These are phyloP conservation scores for Turritopsis rubra DNA, from an alignment of 30 jellyfish, hydroid and myxozoan genomes.

Conservation along the genomic window DNA sequence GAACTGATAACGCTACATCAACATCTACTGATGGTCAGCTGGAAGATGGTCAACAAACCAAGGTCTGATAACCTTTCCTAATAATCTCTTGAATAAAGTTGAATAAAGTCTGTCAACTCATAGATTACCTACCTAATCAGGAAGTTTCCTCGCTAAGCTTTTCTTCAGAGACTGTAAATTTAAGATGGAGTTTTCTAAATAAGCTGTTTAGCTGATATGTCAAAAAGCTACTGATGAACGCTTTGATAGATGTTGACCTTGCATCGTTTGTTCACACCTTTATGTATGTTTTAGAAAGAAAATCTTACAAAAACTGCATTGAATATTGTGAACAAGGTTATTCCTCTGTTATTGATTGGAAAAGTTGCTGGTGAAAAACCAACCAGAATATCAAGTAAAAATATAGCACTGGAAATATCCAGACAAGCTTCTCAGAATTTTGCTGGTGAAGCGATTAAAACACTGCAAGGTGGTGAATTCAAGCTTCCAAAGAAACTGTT, in stretches of 20 bases:
- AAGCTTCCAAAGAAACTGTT: background rate
- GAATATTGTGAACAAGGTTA: conserved; percentile 13
- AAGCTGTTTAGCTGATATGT: too few relatives aligned
- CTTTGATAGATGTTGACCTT: too few relatives aligned
- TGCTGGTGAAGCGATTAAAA: background rate
- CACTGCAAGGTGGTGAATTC: conserved; percentile 16
- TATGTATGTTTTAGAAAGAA: background rate
- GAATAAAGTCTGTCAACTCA: too few relatives aligned
- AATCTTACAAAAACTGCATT: background rate
- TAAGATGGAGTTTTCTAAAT: too few relatives aligned
- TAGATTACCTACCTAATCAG: too few relatives aligned
- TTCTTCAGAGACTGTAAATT: too few relatives aligned
- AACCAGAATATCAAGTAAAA: conserved; percentile 11
- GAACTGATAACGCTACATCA: background rate
- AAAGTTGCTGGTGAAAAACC: conserved; percentile 35
- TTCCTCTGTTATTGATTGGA: background rate
- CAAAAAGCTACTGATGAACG: too few relatives aligned
- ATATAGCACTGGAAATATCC: conserved; percentile 24
- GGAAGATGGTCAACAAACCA: background rate
- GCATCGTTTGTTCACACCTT: background rate
- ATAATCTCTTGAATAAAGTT: too few relatives aligned
- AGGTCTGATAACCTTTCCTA: background rate
- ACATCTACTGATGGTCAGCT: background rate
- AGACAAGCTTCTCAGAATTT: background rate
- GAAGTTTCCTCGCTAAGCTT: too few relatives aligned